These are phyloP conservation scores for Euura saliciscinereae DNA, from an alignment of 1,140 invertebrate species.

Conservation along the genomic window DNA sequence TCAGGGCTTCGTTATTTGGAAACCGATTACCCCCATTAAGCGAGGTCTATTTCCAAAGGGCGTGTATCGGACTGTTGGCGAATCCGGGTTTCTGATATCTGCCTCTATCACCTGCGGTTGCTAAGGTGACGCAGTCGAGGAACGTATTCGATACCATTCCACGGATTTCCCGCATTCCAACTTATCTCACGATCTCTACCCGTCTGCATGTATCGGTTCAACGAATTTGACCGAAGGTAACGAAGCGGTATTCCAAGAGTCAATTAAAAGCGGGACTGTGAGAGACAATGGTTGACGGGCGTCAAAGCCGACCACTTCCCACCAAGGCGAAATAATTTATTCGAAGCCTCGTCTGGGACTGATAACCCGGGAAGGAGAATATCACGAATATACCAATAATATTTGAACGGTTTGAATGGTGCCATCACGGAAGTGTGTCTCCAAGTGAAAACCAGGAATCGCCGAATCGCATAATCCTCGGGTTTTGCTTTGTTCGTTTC, in stretches of 20 bases:
- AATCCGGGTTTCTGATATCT: too few relatives aligned
- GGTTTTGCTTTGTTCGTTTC: neutral
- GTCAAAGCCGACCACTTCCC: neutral
- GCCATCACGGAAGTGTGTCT: neutral
- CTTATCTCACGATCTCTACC: neutral
- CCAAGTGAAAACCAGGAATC: neutral
- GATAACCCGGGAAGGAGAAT: neutral
- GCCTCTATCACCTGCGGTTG: too few relatives aligned
- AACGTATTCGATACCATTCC: neutral
- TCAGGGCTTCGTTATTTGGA: neutral
- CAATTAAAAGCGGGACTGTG: too few relatives aligned
- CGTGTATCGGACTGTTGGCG: too few relatives aligned
- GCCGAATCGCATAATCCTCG: conserved; percentile 1
- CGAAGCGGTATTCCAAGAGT: too few relatives aligned
- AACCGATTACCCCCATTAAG: neutral
- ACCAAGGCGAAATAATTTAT: neutral
- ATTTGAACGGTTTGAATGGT: neutral
- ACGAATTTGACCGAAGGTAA: too few relatives aligned
- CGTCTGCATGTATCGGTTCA: too few relatives aligned
- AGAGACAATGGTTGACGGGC: too few relatives aligned
- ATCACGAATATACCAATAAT: neutral
- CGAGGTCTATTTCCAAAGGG: neutral
- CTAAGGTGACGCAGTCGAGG: neutral
- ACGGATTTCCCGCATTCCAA: neutral
- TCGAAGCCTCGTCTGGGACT: neutral